Percentiles rank a stretch among this genome's conserved stretches.
phyloP scores from a whole-genome alignment of 2,888 invertebrate species.

The Anthophora plumipes region DNA sequence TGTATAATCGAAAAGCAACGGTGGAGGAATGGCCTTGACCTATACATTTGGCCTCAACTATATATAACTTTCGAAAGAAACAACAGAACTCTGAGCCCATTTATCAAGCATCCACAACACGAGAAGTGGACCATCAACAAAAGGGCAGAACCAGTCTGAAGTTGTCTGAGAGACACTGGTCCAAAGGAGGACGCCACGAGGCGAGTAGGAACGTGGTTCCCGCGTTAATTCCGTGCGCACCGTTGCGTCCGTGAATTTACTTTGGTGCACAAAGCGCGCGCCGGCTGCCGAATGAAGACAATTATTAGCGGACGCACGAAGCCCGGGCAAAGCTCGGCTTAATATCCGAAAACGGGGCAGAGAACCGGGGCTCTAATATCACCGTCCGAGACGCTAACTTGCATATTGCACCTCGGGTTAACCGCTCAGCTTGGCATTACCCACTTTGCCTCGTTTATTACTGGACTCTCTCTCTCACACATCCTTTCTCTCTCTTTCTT shows the following conservation, averaged over 20 bases:
- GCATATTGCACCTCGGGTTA: conserved; percentile 66
- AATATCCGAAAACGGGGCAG: conserved; percentile 54
- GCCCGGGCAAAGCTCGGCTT: conserved; percentile 34
- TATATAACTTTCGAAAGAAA: too few relatives aligned
- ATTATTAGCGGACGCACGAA: conserved; percentile 57
- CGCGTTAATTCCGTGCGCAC: conserved; percentile 41
- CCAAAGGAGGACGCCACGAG: too few relatives aligned
- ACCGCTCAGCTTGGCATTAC: conserved; percentile 64
- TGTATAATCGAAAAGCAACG: too few relatives aligned
- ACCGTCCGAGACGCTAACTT: conserved; percentile 61
- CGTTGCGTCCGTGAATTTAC: conserved; percentile 47
- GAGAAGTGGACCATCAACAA: not conserved
- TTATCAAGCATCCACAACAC: too few relatives aligned
- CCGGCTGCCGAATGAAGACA: conserved; percentile 59
- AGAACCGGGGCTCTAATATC: conserved; percentile 55
- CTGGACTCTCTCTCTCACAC: conserved; percentile 29
- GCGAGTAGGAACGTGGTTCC: conserved; percentile 19
- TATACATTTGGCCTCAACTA: too few relatives aligned
- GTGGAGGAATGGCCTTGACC: too few relatives aligned
- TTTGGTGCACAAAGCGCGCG: conserved; percentile 40
- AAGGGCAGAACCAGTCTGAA: not conserved
- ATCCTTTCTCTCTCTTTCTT: too few relatives aligned
- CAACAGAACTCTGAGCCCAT: too few relatives aligned
- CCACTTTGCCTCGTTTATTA: conserved; percentile 71
- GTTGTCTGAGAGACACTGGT: not conserved